Evolutionary conservation across 2,113 vertebrate genomes (phyloP).

Genomic region (Mustelus asterias): DNA sequence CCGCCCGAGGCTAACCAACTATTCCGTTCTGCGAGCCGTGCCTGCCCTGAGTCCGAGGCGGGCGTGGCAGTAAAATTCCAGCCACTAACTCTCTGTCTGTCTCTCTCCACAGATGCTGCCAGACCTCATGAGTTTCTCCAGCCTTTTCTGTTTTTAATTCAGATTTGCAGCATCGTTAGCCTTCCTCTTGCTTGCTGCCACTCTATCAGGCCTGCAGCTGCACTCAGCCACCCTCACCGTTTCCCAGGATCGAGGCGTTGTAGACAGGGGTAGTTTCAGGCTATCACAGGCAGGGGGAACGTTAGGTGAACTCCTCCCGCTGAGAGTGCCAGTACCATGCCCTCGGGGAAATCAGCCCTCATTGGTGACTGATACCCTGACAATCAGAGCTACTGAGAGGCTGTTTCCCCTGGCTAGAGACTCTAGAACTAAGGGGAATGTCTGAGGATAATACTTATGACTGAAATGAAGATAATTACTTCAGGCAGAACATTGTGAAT

Average conservation of each 20-base stretch:
- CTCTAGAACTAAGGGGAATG: neutral
- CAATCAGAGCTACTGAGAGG: neutral
- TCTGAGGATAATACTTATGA: neutral
- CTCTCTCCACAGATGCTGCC: too few species aligned
- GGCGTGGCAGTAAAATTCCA: too few species aligned
- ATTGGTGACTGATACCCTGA: neutral
- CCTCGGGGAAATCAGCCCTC: neutral
- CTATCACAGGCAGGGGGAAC: neutral
- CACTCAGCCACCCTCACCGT: neutral
- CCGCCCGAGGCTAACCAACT: too few species aligned
- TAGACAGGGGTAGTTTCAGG: neutral
- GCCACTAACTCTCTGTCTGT: too few species aligned
- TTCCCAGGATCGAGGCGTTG: neutral
- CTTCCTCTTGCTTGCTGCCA: too few species aligned
- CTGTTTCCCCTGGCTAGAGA: neutral
- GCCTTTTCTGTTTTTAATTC: too few species aligned
- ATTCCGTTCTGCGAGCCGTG: too few species aligned
- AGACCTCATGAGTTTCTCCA: too few species aligned
- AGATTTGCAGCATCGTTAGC: too few species aligned
- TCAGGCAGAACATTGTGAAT: neutral
- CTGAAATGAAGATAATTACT: neutral
- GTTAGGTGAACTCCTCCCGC: neutral
- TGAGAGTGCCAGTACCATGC: neutral
- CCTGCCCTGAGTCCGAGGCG: too few species aligned
- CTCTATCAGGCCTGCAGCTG: neutral